These are phyloP conservation scores for Trichacis sp. DNA, from an alignment of 2,888 invertebrate species.

Conservation along the genomic window DNA sequence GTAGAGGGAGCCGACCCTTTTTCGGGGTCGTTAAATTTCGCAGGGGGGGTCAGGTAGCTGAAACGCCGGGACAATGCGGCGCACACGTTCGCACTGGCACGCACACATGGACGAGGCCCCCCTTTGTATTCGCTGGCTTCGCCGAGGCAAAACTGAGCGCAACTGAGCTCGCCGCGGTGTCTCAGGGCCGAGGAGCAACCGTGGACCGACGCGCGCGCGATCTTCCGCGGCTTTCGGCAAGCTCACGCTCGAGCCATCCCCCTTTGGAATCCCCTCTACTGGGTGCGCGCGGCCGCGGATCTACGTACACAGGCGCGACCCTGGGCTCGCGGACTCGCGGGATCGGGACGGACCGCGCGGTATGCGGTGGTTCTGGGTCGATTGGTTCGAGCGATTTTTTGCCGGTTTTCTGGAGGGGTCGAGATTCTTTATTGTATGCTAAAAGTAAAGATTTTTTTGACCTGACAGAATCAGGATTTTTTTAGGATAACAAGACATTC, in stretches of 20 bases:
- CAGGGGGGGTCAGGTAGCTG: conserved; percentile 30
- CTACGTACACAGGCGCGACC: too few relatives aligned
- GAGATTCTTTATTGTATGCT: too few relatives aligned
- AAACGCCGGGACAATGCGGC: conserved; percentile 37
- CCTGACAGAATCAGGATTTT: too few relatives aligned
- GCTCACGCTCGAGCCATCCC: conserved; percentile 49
- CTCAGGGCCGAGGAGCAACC: conserved; percentile 68
- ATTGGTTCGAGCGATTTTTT: too few relatives aligned
- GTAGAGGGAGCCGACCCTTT: conserved; percentile 25
- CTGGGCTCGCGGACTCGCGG: too few relatives aligned
- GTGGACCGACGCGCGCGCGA: conserved; percentile 71
- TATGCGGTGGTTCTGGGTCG: too few relatives aligned
- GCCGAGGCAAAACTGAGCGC: conserved; percentile 70
- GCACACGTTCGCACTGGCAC: conserved; percentile 48
- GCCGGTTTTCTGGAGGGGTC: too few relatives aligned
- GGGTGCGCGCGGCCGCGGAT: too few relatives aligned
- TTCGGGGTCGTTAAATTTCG: conserved; percentile 29
- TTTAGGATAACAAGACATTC: too few relatives aligned
- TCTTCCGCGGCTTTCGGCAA: conserved; percentile 69
- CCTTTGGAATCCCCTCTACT: conserved; percentile 12
- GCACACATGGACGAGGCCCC: conserved; percentile 57
- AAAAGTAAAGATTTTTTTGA: too few relatives aligned
- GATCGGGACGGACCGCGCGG: too few relatives aligned
- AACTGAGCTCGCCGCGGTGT: conserved; percentile 72
- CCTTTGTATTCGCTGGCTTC: conserved; percentile 64